These are phyloP conservation scores for Rhinolophus sinicus DNA, from an alignment of 2,113 vertebrate species.

Conservation along the genomic window DNA sequence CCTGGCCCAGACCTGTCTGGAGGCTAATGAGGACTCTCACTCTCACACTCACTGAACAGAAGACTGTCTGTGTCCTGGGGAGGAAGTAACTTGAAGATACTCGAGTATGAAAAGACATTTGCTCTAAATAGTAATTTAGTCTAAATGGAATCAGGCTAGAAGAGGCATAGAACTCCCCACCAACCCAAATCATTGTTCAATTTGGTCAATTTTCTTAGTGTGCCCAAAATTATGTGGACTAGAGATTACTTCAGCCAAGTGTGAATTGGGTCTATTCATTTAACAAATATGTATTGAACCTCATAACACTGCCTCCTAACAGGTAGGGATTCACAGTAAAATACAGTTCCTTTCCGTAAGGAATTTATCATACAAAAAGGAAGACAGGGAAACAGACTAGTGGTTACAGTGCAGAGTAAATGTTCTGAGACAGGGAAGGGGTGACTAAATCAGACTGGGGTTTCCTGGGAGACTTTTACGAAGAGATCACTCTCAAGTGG, in stretches of 20 bases:
- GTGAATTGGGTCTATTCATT: background rate
- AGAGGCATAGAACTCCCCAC: background rate
- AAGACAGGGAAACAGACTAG: background rate
- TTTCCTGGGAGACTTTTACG: background rate
- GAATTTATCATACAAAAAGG: background rate
- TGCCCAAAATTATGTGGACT: background rate
- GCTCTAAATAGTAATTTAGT: background rate
- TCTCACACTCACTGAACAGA: background rate
- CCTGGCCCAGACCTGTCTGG: background rate
- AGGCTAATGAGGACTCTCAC: background rate
- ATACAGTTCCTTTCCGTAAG: background rate
- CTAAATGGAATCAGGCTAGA: background rate
- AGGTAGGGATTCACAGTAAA: background rate
- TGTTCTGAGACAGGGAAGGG: background rate
- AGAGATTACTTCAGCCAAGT: background rate
- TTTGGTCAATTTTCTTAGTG: background rate
- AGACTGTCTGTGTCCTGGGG: background rate
- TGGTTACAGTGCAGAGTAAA: background rate
- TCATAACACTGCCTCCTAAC: background rate
- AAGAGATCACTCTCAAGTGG: background rate
- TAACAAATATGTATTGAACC: background rate
- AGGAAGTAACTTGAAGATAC: slow-evolving; percentile 15
- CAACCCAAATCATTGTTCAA: background rate
- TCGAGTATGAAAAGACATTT: background rate
- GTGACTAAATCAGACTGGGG: background rate